These are phyloP conservation scores for Acanthornis magna DNA, from an alignment of 2,797 vertebrate species.

Conservation along the genomic window DNA sequence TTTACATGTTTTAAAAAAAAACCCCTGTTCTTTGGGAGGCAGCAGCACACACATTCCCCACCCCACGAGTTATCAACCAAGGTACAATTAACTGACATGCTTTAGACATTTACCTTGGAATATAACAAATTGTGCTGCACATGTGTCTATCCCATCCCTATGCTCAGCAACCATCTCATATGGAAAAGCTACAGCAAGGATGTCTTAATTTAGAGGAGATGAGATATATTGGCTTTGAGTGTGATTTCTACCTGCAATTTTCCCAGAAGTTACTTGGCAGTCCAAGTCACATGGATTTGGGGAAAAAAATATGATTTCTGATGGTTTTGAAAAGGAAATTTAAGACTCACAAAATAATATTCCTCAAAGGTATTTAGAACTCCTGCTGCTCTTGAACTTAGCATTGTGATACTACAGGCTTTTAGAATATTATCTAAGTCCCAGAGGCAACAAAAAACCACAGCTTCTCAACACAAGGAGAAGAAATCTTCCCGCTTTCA, in stretches of 20 bases:
- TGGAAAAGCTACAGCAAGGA: neutral
- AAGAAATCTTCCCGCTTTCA: neutral
- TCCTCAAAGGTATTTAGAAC: neutral
- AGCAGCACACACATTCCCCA: neutral
- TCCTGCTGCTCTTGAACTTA: neutral
- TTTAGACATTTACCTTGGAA: neutral
- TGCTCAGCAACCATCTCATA: neutral
- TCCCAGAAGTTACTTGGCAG: neutral
- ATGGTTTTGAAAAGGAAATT: neutral
- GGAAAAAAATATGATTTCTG: neutral
- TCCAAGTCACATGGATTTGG: neutral
- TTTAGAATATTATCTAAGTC: neutral
- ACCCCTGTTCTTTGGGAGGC: neutral
- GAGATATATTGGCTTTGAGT: neutral
- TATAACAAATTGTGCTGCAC: neutral
- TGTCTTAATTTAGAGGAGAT: neutral
- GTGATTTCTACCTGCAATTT: neutral
- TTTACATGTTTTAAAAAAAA: neutral
- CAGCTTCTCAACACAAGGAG: neutral
- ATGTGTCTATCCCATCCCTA: neutral
- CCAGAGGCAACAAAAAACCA: neutral
- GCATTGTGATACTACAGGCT: neutral
- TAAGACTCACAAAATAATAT: neutral
- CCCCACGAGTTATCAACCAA: fast-evolving
- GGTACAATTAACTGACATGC: neutral